phyloP scores from a whole-genome alignment of 1,140 invertebrate genomes.

The Propsilocerus akamusi region DNA sequence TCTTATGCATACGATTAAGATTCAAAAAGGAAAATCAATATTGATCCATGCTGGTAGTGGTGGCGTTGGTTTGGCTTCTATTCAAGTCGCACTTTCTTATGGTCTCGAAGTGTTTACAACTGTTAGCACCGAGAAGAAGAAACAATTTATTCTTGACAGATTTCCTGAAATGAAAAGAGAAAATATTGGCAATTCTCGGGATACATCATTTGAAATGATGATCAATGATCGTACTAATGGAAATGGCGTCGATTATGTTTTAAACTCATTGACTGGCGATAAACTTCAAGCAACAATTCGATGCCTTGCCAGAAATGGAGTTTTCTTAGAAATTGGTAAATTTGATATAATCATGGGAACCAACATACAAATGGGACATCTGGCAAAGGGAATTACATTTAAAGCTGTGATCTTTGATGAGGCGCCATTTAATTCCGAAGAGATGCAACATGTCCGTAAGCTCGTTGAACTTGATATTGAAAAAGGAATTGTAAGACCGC shows the following conservation, averaged over 20 bases:
- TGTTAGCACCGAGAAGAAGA: conserved; percentile 17
- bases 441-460: conserved; percentile 36
- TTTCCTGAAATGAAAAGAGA: neutral
- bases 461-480: conserved; percentile 41
- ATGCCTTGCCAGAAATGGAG: conserved; percentile 31
- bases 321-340: conserved; percentile 40
- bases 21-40: conserved; percentile 32
- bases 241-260: conserved; percentile 26
- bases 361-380: conserved; percentile 34
- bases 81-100: conserved; percentile 35
- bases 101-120: conserved; percentile 36
- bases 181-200: conserved; percentile 20
- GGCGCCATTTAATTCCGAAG: conserved; percentile 36
- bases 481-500: conserved; percentile 34
- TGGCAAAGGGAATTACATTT: conserved; percentile 48
- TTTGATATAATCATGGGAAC: conserved; percentile 29
- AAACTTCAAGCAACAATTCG: conserved; percentile 33
- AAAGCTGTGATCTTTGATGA: conserved; percentile 51
- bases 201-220: conserved; percentile 18
- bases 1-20: conserved; percentile 23
- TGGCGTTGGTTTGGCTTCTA: conserved; percentile 51
- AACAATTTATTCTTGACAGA: neutral
- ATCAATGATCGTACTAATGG: conserved; percentile 16
- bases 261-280: conserved; percentile 28
- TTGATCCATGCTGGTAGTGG: conserved; percentile 54